A percentile compares a stretch with the other conserved stretches of the same genome.
Conservation (phyloP, 2,113 vertebrate species). For the Gymnarchus niloticus region DNA sequence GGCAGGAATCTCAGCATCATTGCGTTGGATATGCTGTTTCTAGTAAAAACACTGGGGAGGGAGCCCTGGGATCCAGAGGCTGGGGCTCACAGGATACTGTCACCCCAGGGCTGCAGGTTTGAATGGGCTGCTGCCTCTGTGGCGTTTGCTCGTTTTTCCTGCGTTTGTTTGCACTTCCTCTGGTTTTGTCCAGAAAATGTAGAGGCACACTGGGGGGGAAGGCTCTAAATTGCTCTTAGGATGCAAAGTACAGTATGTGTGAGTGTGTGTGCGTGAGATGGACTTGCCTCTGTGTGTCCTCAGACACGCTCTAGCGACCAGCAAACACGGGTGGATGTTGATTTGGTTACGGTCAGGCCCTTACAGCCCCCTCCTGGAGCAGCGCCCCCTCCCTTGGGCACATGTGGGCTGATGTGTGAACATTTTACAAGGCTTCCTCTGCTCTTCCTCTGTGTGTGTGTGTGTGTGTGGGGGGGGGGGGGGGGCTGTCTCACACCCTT, state of each 20-base stretch:
- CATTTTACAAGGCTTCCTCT: not conserved
- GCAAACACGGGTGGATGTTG: not conserved
- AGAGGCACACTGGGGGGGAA: no score
- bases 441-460: not conserved
- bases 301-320: constrained; percentile 44
- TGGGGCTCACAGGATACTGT: no score
- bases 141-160: no score
- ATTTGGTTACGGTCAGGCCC: not conserved
- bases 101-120: not conserved
- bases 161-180: not conserved
- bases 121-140: no score
- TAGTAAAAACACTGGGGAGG: constrained; percentile 28
- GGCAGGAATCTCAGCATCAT: not conserved
- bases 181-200: not conserved
- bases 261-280: not conserved
- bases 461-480: not conserved
- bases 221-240: not conserved
- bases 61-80: not conserved
- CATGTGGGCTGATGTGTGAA: not conserved
- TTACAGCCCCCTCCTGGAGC: not conserved
- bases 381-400: not conserved
- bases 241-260: not conserved
- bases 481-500: constrained; percentile 27
- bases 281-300: not conserved
- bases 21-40: not conserved